phyloP scores from a whole-genome alignment of 2,797 vertebrate genomes.

The Glyptemys insculpta region DNA sequence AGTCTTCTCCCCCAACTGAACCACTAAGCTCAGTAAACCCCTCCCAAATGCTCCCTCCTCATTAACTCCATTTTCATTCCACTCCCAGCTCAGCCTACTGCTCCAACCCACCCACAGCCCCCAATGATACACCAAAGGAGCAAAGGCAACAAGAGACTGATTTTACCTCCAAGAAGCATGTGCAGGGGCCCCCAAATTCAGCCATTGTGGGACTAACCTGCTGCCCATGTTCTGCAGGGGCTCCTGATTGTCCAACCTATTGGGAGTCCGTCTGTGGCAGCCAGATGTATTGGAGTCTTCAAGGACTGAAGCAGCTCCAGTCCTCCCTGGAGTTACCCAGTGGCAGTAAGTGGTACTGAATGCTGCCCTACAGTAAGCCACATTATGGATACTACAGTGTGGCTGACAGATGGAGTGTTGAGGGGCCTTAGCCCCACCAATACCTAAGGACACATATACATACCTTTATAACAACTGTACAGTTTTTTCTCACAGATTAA shows the following conservation, averaged over 20 bases:
- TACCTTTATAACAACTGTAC: not conserved
- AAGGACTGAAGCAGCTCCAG: not conserved
- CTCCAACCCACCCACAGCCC: not conserved
- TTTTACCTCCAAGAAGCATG: not conserved
- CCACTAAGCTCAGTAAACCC: not conserved
- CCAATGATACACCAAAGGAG: not conserved
- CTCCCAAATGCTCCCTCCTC: not conserved
- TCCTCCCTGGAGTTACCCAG: not conserved
- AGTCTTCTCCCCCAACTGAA: not conserved
- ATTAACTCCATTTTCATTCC: not conserved
- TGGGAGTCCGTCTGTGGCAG: not conserved
- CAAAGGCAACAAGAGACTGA: not conserved
- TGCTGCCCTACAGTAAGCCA: not conserved
- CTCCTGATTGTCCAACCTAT: not conserved
- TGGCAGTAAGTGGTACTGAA: not conserved
- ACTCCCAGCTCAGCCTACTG: not conserved
- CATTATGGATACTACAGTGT: not conserved
- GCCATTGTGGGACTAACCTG: not conserved
- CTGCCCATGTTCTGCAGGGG: not conserved
- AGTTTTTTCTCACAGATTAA: not conserved
- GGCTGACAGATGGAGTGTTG: not conserved
- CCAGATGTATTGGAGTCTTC: not conserved
- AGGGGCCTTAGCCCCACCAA: not conserved
- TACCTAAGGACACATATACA: not conserved
- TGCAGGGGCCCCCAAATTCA: not conserved